A percentile compares a stretch with the other conserved stretches of the same genome.
phyloP scores from a whole-genome alignment of 1,140 invertebrate species.

The Drosophila gunungcola region DNA sequence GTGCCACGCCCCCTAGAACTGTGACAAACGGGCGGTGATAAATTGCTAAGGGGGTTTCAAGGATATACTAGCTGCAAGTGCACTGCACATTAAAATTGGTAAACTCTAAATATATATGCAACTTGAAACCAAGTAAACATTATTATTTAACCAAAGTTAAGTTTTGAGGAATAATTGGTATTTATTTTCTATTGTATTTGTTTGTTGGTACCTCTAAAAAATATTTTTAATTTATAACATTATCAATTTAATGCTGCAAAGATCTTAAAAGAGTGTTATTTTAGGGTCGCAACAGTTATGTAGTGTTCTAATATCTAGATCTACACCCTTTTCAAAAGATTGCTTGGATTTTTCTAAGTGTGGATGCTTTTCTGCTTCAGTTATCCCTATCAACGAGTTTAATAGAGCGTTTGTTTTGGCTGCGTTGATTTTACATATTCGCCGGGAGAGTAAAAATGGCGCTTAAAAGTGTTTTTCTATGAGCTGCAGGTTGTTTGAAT shows the following conservation, averaged over 20 bases:
- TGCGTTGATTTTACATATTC: constrained; percentile 61
- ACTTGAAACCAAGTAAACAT: too few relatives aligned
- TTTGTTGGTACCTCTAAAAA: too few relatives aligned
- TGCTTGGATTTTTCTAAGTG: constrained; percentile 5
- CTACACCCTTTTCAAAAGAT: too few relatives aligned
- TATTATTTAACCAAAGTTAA: too few relatives aligned
- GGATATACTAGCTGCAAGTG: constrained; percentile 7
- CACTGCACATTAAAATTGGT: constrained; percentile 2
- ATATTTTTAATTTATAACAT: too few relatives aligned
- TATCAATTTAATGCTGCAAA: too few relatives aligned
- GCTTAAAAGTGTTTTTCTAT: constrained; percentile 18
- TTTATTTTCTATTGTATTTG: too few relatives aligned
- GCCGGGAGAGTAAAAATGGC: constrained; percentile 3
- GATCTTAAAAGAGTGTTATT: too few relatives aligned
- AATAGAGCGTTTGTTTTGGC: constrained; percentile 64
- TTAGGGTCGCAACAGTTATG: too few relatives aligned
- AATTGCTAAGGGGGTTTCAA: constrained; percentile 35
- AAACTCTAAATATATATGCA: too few relatives aligned
- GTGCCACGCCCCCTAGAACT: constrained; percentile 47
- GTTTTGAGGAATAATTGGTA: too few relatives aligned
- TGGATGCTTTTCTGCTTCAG: constrained; percentile 17
- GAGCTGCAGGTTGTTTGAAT: constrained; percentile 43
- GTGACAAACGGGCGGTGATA: constrained; percentile 65
- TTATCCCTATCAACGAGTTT: constrained; percentile 40
- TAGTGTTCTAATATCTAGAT: too few relatives aligned